Conservation (phyloP, 1,140 invertebrate genomes). For the Watersipora subatra region DNA sequence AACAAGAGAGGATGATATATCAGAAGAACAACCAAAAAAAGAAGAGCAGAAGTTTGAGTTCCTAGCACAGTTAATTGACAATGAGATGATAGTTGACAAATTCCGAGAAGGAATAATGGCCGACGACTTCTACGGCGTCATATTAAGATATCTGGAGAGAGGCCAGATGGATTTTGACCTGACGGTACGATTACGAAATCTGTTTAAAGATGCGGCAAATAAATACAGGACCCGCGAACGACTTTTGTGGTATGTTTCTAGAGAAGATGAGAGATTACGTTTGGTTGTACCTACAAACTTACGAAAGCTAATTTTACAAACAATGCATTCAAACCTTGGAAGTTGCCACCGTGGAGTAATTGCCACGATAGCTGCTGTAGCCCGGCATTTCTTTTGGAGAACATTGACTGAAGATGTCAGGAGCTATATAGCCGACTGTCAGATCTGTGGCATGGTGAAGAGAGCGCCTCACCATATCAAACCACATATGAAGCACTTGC, state of each 20-base stretch:
- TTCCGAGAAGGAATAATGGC: too few relatives aligned
- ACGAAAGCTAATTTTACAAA: neutral
- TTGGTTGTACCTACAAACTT: neutral
- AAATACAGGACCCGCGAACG: neutral
- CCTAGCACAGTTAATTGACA: neutral
- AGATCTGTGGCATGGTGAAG: neutral
- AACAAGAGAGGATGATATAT: neutral
- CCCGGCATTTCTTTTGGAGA: neutral
- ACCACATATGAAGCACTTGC: neutral
- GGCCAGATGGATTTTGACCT: neutral
- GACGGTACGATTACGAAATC: neutral
- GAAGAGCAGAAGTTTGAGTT: neutral
- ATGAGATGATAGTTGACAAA: too few relatives aligned
- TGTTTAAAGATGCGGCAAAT: neutral
- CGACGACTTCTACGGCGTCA: neutral
- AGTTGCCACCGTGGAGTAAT: neutral
- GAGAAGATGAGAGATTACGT: neutral
- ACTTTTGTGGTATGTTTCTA: neutral
- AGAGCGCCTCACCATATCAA: neutral
- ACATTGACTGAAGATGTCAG: neutral
- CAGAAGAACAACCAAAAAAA: neutral
- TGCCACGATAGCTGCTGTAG: neutral
- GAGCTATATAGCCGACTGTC: neutral
- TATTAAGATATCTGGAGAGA: neutral
- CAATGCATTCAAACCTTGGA: neutral